phyloP scores from a whole-genome alignment of 2,113 vertebrate genomes.

The Ceuthmochares aereus region DNA sequence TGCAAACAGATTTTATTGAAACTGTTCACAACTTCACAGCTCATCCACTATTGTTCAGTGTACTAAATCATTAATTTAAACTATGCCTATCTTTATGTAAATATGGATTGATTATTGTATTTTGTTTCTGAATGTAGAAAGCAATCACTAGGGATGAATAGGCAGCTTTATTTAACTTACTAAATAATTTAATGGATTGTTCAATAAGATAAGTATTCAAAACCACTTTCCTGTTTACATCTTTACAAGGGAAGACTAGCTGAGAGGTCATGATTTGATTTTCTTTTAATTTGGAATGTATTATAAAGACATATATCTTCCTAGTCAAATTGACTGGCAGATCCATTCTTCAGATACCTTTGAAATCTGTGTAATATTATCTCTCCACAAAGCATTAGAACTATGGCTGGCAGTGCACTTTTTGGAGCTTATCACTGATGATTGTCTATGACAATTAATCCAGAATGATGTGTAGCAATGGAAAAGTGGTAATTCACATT shows the following conservation, averaged over 20 bases:
- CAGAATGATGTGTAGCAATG: background rate
- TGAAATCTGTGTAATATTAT: constrained; percentile 1
- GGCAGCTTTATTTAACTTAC: constrained; percentile 22
- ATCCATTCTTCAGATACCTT: background rate
- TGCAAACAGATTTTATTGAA: constrained; percentile 17
- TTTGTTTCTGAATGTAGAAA: constrained; percentile 1
- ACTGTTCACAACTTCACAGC: background rate
- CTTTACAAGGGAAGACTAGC: background rate
- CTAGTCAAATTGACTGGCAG: background rate
- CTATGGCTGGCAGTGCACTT: background rate
- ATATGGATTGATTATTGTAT: background rate
- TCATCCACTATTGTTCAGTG: background rate
- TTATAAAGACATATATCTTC: constrained; percentile 19
- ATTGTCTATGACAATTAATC: constrained; percentile 5
- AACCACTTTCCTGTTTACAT: constrained; percentile 41
- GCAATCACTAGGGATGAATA: background rate
- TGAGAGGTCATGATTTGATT: constrained; percentile 8
- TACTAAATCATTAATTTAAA: constrained; percentile 17
- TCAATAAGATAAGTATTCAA: constrained; percentile 29
- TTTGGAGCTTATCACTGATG: background rate
- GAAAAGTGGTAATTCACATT: background rate
- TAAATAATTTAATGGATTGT: constrained; percentile 3
- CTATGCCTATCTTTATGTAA: background rate
- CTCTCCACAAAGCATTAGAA: background rate
- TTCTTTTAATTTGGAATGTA: constrained; percentile 55